Conservation (phyloP, 2,113 vertebrate genomes). For the Lepisosteus osseus region DNA sequence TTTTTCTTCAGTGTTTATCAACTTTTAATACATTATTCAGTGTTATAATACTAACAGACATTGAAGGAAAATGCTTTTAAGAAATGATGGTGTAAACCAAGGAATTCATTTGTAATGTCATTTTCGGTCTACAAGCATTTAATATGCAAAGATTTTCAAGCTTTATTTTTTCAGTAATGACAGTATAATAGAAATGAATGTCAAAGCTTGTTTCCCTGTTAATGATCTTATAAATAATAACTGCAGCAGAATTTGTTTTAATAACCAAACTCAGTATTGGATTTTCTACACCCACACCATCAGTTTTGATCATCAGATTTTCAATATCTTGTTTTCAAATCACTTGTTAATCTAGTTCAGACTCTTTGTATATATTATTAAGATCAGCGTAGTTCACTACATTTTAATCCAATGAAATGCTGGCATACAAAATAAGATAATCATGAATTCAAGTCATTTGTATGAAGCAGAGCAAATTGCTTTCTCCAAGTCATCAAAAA, state of each 20-base stretch:
- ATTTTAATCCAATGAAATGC: not conserved
- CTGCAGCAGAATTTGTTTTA: slow-evolving; percentile 33
- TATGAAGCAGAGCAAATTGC: not conserved
- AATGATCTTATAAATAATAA: slow-evolving; percentile 15
- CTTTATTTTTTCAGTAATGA: slow-evolving; percentile 12
- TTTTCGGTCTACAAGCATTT: no score
- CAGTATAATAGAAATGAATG: slow-evolving; percentile 9
- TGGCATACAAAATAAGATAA: not conserved
- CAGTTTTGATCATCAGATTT: slow-evolving; percentile 41
- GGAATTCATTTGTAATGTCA: no score
- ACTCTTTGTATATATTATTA: not conserved
- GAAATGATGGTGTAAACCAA: no score
- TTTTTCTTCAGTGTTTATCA: not conserved
- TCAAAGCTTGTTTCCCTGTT: not conserved
- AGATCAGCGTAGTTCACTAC: not conserved
- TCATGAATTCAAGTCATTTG: not conserved
- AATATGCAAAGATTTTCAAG: not conserved
- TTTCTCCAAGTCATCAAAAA: not conserved
- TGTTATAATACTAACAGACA: not conserved
- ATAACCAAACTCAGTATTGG: slow-evolving; percentile 40
- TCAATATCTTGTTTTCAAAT: slow-evolving; percentile 8
- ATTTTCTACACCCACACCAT: slow-evolving; percentile 42
- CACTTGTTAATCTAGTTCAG: not conserved
- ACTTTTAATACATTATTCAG: not conserved
- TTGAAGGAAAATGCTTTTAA: no score